Percentiles rank a stretch among this genome's conserved stretches.
phyloP scores from a whole-genome alignment of 2,888 invertebrate species.

The Fragum sueziense region DNA sequence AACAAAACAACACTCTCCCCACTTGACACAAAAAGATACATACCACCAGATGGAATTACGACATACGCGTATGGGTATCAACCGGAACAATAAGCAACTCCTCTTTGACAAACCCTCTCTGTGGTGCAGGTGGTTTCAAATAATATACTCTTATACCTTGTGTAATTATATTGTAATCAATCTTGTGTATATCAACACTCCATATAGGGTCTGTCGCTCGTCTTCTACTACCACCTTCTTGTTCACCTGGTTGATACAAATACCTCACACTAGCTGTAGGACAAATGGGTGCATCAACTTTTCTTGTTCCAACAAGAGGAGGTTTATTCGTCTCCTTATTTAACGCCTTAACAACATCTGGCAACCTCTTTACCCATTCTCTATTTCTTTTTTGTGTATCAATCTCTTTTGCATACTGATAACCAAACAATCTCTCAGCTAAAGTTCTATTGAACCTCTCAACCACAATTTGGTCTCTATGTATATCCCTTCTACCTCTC shows the following conservation, averaged over 20 bases:
- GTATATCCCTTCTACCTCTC: slow-evolving; percentile 40
- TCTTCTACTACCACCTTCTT: slow-evolving; percentile 50
- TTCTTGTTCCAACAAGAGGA: slow-evolving; percentile 31
- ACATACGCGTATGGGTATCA: slow-evolving; percentile 60
- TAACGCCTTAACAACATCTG: slow-evolving; percentile 46
- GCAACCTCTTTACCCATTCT: slow-evolving; percentile 55
- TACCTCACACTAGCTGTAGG: slow-evolving; percentile 41
- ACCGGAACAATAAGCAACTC: slow-evolving; percentile 42
- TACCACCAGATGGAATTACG: slow-evolving; percentile 30
- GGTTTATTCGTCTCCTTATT: slow-evolving; percentile 42
- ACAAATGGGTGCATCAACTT: slow-evolving; percentile 28
- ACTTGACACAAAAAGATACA: slow-evolving; percentile 59
- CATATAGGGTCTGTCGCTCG: slow-evolving; percentile 53
- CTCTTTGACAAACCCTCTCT: slow-evolving; percentile 49
- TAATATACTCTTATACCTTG: slow-evolving; percentile 23
- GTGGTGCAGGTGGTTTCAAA: slow-evolving; percentile 45
- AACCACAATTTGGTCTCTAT: slow-evolving; percentile 52
- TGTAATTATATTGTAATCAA: slow-evolving; percentile 39
- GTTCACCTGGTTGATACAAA: slow-evolving; percentile 51
- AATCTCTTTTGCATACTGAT: slow-evolving; percentile 55
- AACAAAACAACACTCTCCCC: slow-evolving; percentile 13
- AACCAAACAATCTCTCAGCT: slow-evolving; percentile 53
- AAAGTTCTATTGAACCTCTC: slow-evolving; percentile 55
- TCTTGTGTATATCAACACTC: slow-evolving; percentile 28
- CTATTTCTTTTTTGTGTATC: slow-evolving; percentile 36